Base-by-base conservation (phyloP, 2,888 invertebrate species). In the Byasa hedistus region DNA sequence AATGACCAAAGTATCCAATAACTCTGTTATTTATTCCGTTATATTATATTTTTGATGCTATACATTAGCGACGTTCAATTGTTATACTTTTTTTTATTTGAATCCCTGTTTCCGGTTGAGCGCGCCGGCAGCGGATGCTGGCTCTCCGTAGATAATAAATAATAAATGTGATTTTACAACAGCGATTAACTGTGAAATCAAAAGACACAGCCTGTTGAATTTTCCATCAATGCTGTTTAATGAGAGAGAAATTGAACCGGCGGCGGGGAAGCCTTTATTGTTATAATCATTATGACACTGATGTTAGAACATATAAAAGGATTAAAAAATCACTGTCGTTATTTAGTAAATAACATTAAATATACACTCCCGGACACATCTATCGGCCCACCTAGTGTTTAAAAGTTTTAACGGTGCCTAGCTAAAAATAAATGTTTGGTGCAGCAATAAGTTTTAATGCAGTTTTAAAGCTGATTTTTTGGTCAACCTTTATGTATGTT, bases 131-230 rank as follows among this genome's bases (percentile, higher is more conserved):
- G 63, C 67, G 67, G 67, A 67, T 67, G 60, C 67, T 63, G 67
- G 44, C n/a, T 48, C 62, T 23, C 67, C 67, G 67, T 63, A 39
- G 67, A 63, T 60, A 67, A 60, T 67, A 61, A 67, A 67, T 67
- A 67, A 67, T 67, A 63, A 67, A 67, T 67, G 63, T 63, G 66
- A 67, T 67, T 67, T 67, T 63, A 67, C 59, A 59, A 63, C 32
- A 44, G 62, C 59, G 59, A 67, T 63, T 56, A 36, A 56, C 58
- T 60, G 66, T 67, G 66, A 67, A 63, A 67, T 67, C 63, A 55
- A 67, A 67, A 67, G 59, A 66, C 63, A 60, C 51, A 59, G 63
- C 56, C 63, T n/a, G 66, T 67, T 67, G 63, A 63, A 59, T 67
- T 60, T 67, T 57, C 66, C 32, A 63, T 66, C 59, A 56, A 52